Base-by-base conservation (phyloP, 2,113 vertebrate species). In the Dissostichus mawsoni region DNA sequence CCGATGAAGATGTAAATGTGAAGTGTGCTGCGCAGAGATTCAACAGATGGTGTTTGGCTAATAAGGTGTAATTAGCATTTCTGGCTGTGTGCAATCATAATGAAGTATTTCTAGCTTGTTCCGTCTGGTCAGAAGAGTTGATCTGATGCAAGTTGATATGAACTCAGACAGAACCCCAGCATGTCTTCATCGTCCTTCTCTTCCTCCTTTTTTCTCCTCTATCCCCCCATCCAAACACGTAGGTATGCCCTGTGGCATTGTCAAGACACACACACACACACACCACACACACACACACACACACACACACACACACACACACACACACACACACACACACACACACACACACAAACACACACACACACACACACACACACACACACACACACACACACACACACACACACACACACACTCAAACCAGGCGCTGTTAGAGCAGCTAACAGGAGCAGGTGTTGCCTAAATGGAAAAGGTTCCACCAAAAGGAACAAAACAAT, bases 41-140 rank as follows among this genome's bases (percentile, higher is more conserved):
- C 58, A 76, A 75, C 82, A 82, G 78, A 76, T 79, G 78, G 67
- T 8, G 20, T 14, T 0, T 25, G 25, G 7, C 66, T 84, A 79
- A 84, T 79, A 61, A 81, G 74, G 61, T 51, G 50, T 29, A 8
- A 72, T 84, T 58, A 75, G 48, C 69, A 84, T 74, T 62, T 45
- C 50, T 20, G 62, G 25, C 55, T 36, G 36, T 67, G 61, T 63
- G 18, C 9, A 53, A 67, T 68, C 55, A 55, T 69, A 47, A 29
- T 53, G 79, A 70, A 7, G 18, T 45, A 1, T 41, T 63, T 20
- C 11, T n/a, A 3, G 20, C 65, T 73, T 1, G 50, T 62, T 68
- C 8, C 50, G 62, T 48, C 50, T 8, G n/a, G 16, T 53, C 45
- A 18, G 61, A 0, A 36, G 41, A 53, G 8, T 13, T 71, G n/a